Evolutionary conservation across 2,113 vertebrate species (phyloP), one percentile per base, ranked within the genome.

Genomic region (Epinephelus cyanopodus): DNA sequence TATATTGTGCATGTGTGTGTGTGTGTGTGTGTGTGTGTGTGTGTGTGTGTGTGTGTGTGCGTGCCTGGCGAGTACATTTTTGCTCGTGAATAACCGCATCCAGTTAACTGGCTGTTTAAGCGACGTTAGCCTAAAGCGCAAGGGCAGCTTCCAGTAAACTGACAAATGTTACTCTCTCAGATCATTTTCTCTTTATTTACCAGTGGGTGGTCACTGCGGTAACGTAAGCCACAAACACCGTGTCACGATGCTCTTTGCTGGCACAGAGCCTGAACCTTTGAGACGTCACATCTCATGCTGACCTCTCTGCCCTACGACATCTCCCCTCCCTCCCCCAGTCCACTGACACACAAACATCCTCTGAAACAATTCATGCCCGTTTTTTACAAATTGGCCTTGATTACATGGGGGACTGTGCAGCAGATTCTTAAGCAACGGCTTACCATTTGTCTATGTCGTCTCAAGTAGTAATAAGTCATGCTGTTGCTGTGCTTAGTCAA

Each of bases 71-170:
- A 69, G 71, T 74, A 83, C 64, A 72, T 80, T 83, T 87, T 82
- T 85, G 12, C 81, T 75, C 19, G 57, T 33, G 82, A 92, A 84
- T 85, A 77, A 91, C 85, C 85, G 81, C 84, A 88, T 89, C 71
- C 67, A 89, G 77, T 90, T 84, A 75, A 87, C 72, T 85, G 70
- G 52, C 77, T 85, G 80, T 85, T 87, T 89, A 87, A 85, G 81
- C 13, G 57, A 81, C 23, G 62, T 71, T 86, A 66, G 87, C 82
- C 85, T 72, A 63, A 65, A 87, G 88, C 83, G 74, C 65, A 47
- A 83, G 69, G 29, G 70, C 78, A 89, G 84, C 84, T 89, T 90
- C 82, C 78, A 91, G 91, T 91, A 85, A 93, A 88, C 85, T 81
- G 78, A 77, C 81, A 83, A 84, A 90, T 69, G 84, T 64, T 69